Percentiles rank a stretch among this genome's conserved stretches.
phyloP scores from a whole-genome alignment of 2,888 invertebrate genomes.

The Eupithecia pulchellata region DNA sequence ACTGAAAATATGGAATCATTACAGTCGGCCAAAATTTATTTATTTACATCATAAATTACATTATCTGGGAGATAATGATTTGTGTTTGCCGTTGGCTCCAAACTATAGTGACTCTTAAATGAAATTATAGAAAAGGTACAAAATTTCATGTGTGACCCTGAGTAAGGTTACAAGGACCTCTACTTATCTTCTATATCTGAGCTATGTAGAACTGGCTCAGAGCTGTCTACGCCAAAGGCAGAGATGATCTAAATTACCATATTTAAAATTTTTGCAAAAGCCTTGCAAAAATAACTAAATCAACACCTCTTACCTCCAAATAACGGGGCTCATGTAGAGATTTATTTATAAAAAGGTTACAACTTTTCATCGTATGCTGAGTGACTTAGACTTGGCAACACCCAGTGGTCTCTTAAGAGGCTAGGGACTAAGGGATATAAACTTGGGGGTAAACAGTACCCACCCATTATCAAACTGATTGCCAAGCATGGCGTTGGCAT shows the following conservation, averaged over 20 bases:
- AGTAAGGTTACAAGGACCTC: background rate
- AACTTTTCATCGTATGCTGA: too few species aligned
- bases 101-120: too few species aligned
- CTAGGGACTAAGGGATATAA: too few species aligned
- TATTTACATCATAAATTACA: background rate
- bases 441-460: too few species aligned
- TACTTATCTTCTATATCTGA: background rate
- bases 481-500: too few species aligned
- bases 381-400: too few species aligned
- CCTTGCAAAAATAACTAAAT: background rate
- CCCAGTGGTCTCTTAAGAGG: too few species aligned
- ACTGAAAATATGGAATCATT: background rate
- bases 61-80: conserved; percentile 2
- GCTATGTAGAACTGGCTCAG: background rate
- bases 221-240: background rate
- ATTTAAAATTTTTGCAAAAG: background rate
- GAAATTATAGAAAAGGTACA: too few species aligned
- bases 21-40: background rate
- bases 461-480: background rate
- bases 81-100: conserved; percentile 34
- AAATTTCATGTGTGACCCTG: background rate
- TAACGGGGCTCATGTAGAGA: too few species aligned
- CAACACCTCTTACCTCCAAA: background rate
- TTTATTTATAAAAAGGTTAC: background rate
- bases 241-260: background rate